These are phyloP conservation scores for Villa cingulata DNA, from an alignment of 2,888 invertebrate species.

Conservation along the genomic window DNA sequence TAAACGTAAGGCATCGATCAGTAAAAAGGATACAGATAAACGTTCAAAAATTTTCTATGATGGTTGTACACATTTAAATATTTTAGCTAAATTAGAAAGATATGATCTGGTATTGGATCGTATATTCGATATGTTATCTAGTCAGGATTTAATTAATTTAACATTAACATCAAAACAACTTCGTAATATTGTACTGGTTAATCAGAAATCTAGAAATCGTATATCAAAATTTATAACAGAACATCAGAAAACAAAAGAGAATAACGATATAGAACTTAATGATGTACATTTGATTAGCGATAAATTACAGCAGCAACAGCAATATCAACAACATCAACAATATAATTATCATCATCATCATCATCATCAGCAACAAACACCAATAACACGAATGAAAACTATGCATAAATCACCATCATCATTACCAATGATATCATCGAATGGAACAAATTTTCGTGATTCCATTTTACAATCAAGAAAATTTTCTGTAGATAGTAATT, in stretches of 20 bases:
- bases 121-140: slow-evolving; percentile 9
- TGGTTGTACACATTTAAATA: slow-evolving; percentile 10
- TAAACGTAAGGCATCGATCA: neutral
- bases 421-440: neutral
- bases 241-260: slow-evolving; percentile 9
- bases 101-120: slow-evolving; percentile 9
- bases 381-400: too few relatives aligned
- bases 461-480: neutral
- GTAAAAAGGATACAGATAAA: neutral
- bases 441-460: neutral
- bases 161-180: slow-evolving; percentile 2
- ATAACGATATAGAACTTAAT: neutral
- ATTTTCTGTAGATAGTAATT: neutral
- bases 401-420: too few relatives aligned
- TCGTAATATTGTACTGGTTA: neutral
- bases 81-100: slow-evolving; percentile 10
- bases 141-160: slow-evolving; percentile 9
- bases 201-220: neutral
- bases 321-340: neutral
- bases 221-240: slow-evolving; percentile 1
- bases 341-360: too few relatives aligned
- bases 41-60: slow-evolving; percentile 5
- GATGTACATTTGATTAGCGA: neutral
- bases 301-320: neutral
- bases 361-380: too few relatives aligned